phyloP scores from a whole-genome alignment of 2,797 vertebrate species.

The Coregonus ussuriensis region DNA sequence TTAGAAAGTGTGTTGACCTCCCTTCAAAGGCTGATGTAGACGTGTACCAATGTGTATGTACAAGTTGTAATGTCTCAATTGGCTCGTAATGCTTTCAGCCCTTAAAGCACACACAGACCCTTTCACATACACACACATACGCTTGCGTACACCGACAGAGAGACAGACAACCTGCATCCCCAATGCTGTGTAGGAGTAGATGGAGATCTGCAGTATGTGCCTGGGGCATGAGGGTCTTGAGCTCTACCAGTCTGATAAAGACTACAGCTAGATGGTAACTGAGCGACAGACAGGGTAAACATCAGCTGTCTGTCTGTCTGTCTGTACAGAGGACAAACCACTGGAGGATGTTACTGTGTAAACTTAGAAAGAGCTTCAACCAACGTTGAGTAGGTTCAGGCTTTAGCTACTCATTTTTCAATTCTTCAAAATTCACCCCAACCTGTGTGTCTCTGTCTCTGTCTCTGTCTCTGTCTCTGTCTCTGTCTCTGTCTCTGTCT shows the following conservation, averaged over 20 bases:
- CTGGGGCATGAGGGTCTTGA: slow-evolving; percentile 18
- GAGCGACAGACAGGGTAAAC: slow-evolving; percentile 23
- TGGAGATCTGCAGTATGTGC: slow-evolving; percentile 22
- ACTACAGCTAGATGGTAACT: slow-evolving; percentile 1
- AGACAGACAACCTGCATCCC: slow-evolving; percentile 6
- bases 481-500: not conserved
- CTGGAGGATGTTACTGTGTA: slow-evolving; percentile 25
- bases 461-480: slow-evolving; percentile 21
- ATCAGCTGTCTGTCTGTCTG: slow-evolving; percentile 10
- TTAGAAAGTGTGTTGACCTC: not conserved
- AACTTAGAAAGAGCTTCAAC: slow-evolving; percentile 14
- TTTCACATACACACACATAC: not conserved
- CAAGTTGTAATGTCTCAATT: not conserved
- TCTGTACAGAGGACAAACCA: slow-evolving; percentile 3
- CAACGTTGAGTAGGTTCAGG: not conserved
- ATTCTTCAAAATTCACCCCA: not conserved
- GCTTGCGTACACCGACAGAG: not conserved
- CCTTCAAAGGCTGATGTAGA: not conserved
- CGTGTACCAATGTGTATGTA: not conserved
- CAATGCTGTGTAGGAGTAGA: slow-evolving; percentile 11
- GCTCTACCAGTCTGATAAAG: slow-evolving; percentile 27
- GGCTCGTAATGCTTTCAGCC: not conserved
- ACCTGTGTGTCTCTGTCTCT: slow-evolving; percentile 20
- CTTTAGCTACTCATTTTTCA: no score
- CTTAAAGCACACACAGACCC: not conserved